Conservation (phyloP, 2,113 vertebrate genomes). For the Rana temporaria region DNA sequence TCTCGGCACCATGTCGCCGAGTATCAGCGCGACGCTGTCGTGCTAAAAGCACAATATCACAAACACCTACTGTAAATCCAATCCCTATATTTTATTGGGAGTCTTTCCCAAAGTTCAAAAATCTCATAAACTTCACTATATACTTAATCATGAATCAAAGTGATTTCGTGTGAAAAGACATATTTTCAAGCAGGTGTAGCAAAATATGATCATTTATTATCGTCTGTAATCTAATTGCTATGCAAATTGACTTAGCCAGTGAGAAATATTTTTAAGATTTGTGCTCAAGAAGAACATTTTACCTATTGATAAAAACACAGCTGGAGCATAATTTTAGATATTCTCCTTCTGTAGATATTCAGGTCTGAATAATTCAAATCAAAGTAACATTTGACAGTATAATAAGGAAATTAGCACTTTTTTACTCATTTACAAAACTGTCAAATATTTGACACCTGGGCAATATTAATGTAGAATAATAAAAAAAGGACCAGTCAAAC, state of each 20-base stretch:
- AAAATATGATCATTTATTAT: conserved; percentile 17
- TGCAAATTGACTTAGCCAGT: conserved; percentile 42
- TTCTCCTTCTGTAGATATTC: not conserved
- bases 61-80: too few relatives aligned
- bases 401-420: not conserved
- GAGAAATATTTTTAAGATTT: conserved; percentile 33
- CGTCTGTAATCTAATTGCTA: conserved; percentile 27
- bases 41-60: too few relatives aligned
- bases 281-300: conserved; percentile 19
- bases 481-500: too few relatives aligned
- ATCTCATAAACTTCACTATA: not conserved
- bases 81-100: too few relatives aligned
- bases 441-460: not conserved
- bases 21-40: too few relatives aligned
- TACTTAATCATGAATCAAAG: conserved; percentile 3
- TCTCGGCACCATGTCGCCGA: too few relatives aligned
- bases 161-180: not conserved
- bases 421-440: not conserved
- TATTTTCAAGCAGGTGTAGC: conserved; percentile 32
- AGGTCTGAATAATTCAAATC: not conserved
- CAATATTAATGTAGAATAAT: not conserved
- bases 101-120: not conserved
- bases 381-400: conserved; percentile 6
- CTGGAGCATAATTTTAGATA: conserved; percentile 38
- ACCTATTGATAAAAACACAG: conserved; percentile 57